Percentiles rank a stretch among this genome's conserved stretches.
Conservation (phyloP, 2,888 invertebrate species). For the Thyatira batis region DNA sequence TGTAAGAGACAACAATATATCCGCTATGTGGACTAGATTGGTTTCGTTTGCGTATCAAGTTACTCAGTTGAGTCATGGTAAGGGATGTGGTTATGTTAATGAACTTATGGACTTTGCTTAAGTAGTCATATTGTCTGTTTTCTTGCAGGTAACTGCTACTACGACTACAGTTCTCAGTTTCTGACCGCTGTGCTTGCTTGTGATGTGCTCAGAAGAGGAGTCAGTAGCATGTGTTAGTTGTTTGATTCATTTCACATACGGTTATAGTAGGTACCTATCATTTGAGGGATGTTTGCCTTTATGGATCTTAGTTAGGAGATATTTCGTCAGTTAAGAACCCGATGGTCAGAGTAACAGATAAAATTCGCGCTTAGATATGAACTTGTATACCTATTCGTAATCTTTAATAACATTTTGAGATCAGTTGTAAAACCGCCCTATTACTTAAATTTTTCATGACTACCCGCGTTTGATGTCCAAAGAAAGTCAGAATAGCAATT, state of each 20-base stretch:
- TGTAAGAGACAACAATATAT: conserved; percentile 38
- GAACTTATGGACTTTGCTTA: conserved; percentile 6
- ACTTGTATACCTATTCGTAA: too few species aligned
- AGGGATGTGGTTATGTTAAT: conserved; percentile 13
- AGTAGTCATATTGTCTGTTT: background rate
- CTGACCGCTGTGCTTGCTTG: conserved; percentile 67
- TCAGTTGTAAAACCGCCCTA: too few species aligned
- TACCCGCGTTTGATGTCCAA: too few species aligned
- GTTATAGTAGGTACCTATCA: too few species aligned
- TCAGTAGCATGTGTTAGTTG: conserved; percentile 65
- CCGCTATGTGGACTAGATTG: conserved; percentile 61
- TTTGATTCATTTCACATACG: conserved; percentile 21
- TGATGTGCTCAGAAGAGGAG: conserved; percentile 66
- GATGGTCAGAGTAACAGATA: too few species aligned
- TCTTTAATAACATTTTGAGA: too few species aligned
- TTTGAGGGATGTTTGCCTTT: too few species aligned
- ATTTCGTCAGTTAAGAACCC: too few species aligned
- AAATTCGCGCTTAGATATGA: too few species aligned
- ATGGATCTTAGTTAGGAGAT: too few species aligned
- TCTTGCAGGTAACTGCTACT: conserved; percentile 68
- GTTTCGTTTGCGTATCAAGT: conserved; percentile 71
- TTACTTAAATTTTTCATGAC: too few species aligned
- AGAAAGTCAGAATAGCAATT: too few species aligned
- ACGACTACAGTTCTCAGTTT: conserved; percentile 69
- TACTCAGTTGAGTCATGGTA: conserved; percentile 64